phyloP scores from a whole-genome alignment of 2,113 vertebrate species.

The Clarias magur region DNA sequence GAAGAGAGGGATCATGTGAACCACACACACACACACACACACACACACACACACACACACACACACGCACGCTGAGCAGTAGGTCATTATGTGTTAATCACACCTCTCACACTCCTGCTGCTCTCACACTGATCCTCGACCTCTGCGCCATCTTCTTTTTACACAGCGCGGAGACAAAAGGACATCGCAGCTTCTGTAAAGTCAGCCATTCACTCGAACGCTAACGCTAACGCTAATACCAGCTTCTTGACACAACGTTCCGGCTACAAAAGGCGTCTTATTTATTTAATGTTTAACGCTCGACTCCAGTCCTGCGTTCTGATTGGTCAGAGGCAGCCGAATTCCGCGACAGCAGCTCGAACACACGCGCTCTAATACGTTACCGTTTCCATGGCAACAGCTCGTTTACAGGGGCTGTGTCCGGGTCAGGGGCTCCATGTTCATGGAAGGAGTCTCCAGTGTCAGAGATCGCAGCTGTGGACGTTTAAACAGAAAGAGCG shows the following conservation, averaged over 20 bases:
- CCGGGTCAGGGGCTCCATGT: too few relatives aligned
- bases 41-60: constrained; percentile 26
- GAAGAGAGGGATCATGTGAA: constrained; percentile 36
- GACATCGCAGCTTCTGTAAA: constrained; percentile 16
- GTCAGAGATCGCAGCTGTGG: background rate
- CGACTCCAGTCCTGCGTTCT: background rate
- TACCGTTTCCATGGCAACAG: background rate
- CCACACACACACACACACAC: constrained; percentile 21
- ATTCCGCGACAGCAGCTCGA: background rate
- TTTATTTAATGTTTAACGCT: background rate
- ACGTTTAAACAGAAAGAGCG: background rate
- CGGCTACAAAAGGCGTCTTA: too few relatives aligned
- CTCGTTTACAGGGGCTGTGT: background rate
- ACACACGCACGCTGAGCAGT: constrained; percentile 17
- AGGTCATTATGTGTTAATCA: constrained; percentile 53
- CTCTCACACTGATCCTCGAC: constrained; percentile 30
- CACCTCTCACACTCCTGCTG: constrained; percentile 17
- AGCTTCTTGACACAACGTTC: background rate
- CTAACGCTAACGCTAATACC: background rate
- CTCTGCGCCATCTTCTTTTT: constrained; percentile 27
- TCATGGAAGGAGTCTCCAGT: background rate
- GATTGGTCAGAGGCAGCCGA: background rate
- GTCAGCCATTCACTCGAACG: background rate
- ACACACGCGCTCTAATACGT: background rate
- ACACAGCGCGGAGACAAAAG: constrained; percentile 32